Percentiles rank a stretch among this genome's conserved stretches.
These are phyloP conservation scores for Pelobates fuscus DNA, from an alignment of 2,113 vertebrate species.

Conservation along the genomic window DNA sequence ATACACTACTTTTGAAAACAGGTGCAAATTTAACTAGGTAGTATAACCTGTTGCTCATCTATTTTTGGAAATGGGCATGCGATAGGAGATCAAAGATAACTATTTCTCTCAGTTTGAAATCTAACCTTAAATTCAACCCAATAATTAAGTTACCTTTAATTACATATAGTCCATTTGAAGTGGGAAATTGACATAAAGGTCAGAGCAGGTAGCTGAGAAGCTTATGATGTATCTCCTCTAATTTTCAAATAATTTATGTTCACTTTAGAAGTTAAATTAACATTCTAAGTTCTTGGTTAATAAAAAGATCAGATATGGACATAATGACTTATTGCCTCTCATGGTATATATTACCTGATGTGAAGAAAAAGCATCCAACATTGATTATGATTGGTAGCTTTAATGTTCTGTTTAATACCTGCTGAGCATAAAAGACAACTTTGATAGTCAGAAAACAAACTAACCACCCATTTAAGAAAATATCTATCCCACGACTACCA, in stretches of 20 bases:
- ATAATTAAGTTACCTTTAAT: slow-evolving; percentile 12
- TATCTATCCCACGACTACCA: too few relatives aligned
- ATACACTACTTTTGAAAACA: too few relatives aligned
- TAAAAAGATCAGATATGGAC: background rate
- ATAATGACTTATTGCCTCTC: too few relatives aligned
- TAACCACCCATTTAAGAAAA: too few relatives aligned
- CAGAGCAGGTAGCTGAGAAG: background rate
- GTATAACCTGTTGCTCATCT: background rate
- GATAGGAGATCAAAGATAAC: background rate
- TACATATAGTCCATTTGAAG: slow-evolving; percentile 10
- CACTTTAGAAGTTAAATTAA: background rate
- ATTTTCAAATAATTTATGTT: slow-evolving; percentile 1
- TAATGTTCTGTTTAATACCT: too few relatives aligned
- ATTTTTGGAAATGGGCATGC: background rate
- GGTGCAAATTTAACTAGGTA: too few relatives aligned
- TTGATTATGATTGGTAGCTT: too few relatives aligned
- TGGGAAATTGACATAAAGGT: slow-evolving; percentile 21
- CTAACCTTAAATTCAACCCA: slow-evolving; percentile 8
- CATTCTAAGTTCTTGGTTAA: background rate
- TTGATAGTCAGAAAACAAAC: too few relatives aligned
- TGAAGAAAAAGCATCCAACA: too few relatives aligned
- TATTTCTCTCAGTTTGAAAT: background rate
- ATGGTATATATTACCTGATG: too few relatives aligned
- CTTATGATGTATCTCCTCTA: slow-evolving; percentile 6
- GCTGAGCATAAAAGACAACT: too few relatives aligned